Percentiles rank a stretch among this genome's conserved stretches.
Conservation (phyloP, 2,113 vertebrate genomes). For the Cromileptes altivelis region DNA sequence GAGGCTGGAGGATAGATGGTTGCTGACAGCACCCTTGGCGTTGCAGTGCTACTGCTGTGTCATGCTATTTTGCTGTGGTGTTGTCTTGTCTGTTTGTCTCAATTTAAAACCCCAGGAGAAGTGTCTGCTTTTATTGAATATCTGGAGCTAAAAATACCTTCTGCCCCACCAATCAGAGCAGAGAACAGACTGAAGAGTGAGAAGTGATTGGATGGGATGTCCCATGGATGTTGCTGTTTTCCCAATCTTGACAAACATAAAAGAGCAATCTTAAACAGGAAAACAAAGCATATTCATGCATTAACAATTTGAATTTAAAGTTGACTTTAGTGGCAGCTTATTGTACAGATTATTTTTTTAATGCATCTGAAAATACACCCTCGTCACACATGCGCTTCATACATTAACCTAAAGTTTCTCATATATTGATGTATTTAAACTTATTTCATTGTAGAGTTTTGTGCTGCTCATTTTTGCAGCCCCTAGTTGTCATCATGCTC, state of each 20-base stretch:
- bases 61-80: conserved; percentile 68
- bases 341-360: background rate
- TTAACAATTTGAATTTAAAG: background rate
- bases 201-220: conserved; percentile 49
- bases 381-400: too few relatives aligned
- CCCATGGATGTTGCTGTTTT: conserved; percentile 11
- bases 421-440: too few relatives aligned
- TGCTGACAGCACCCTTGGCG: conserved; percentile 73
- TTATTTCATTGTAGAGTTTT: too few relatives aligned
- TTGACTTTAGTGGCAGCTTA: background rate
- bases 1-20: conserved; percentile 69
- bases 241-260: background rate
- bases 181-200: conserved; percentile 36
- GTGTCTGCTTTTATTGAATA: conserved; percentile 59
- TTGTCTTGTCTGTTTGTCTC: conserved; percentile 75
- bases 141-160: conserved; percentile 67
- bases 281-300: background rate
- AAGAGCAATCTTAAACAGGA: background rate
- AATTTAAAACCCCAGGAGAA: conserved; percentile 70
- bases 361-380: background rate
- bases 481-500: too few relatives aligned
- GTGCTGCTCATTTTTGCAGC: too few relatives aligned
- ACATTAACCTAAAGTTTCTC: too few relatives aligned
- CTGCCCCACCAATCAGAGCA: conserved; percentile 41
- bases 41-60: conserved; percentile 74